phyloP scores from a whole-genome alignment of 2,888 invertebrate species.

The Thera britannica region DNA sequence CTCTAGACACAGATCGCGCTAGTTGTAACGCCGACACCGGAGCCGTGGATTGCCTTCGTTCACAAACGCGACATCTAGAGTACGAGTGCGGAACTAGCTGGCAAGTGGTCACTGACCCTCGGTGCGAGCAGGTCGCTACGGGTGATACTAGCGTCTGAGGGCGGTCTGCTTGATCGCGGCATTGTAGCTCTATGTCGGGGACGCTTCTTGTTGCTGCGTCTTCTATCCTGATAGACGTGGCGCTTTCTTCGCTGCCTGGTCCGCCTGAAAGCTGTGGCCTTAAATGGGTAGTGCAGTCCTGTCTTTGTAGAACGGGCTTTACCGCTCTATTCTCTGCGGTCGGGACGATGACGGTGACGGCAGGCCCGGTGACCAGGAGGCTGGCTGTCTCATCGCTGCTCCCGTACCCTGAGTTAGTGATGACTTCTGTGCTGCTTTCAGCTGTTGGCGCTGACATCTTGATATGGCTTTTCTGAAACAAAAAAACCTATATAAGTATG shows the following conservation, averaged over 20 bases:
- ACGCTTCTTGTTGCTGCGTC: conserved; percentile 90
- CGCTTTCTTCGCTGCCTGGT: conserved; percentile 91
- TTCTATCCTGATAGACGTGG: conserved; percentile 86
- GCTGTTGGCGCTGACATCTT: conserved; percentile 81
- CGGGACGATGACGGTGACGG: conserved; percentile 81
- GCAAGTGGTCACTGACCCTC: conserved; percentile 87
- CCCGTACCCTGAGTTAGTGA: conserved; percentile 87
- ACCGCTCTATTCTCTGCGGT: conserved; percentile 78
- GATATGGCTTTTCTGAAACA: conserved; percentile 64
- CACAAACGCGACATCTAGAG: conserved; percentile 88
- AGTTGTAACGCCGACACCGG: conserved; percentile 90
- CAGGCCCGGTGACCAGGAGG: conserved; percentile 88
- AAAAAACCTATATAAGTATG: conserved; percentile 30
- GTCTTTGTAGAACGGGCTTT: conserved; percentile 93
- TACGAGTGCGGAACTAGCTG: conserved; percentile 88
- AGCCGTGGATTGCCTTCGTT: conserved; percentile 92
- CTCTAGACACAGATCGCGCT: conserved; percentile 93
- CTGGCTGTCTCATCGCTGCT: conserved; percentile 94
- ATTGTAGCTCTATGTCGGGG: conserved; percentile 93
- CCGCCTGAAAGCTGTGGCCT: conserved; percentile 89
- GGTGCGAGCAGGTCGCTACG: conserved; percentile 83
- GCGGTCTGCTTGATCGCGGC: conserved; percentile 85
- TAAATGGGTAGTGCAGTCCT: conserved; percentile 93
- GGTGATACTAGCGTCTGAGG: conserved; percentile 83
- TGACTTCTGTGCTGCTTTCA: conserved; percentile 83